phyloP scores from a whole-genome alignment of 2,797 vertebrate species.

The Gymnopithys bicolor region DNA sequence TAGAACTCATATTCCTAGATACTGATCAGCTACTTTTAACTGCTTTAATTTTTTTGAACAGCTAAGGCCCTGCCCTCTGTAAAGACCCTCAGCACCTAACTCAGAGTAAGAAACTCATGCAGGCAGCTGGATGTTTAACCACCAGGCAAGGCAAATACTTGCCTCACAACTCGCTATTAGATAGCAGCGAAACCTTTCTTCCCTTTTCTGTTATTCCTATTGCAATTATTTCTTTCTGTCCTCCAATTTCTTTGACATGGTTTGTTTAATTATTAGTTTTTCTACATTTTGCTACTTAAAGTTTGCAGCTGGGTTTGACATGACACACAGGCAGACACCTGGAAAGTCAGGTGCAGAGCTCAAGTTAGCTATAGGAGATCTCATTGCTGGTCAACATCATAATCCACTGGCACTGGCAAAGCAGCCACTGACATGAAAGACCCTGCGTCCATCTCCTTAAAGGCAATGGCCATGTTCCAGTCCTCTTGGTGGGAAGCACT shows the following conservation, averaged over 20 bases:
- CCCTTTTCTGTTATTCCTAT: not conserved
- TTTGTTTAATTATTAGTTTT: not conserved
- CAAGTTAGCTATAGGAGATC: not conserved
- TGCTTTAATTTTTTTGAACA: slow-evolving; percentile 13
- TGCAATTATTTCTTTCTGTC: not conserved
- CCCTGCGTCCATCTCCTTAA: rapidly evolving
- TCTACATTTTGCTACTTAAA: not conserved
- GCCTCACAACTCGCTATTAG: not conserved
- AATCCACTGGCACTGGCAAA: not conserved
- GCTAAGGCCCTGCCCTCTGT: not conserved
- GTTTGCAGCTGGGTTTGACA: not conserved
- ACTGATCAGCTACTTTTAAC: not conserved
- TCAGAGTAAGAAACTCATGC: not conserved
- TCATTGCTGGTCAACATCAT: rapidly evolving
- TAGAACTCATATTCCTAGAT: not conserved
- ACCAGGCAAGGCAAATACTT: not conserved
- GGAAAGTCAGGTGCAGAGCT: not conserved
- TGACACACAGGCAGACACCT: not conserved
- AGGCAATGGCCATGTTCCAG: not conserved
- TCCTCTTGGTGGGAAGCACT: not conserved
- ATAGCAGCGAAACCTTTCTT: not conserved
- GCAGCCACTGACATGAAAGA: rapidly evolving
- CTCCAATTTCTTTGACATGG: not conserved
- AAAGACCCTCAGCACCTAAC: not conserved
- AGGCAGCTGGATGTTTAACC: not conserved